Percentiles rank a stretch among this genome's conserved stretches.
Evolutionary conservation across 2,113 vertebrate genomes (phyloP).

Genomic region (Pyrgilauda ruficollis): DNA sequence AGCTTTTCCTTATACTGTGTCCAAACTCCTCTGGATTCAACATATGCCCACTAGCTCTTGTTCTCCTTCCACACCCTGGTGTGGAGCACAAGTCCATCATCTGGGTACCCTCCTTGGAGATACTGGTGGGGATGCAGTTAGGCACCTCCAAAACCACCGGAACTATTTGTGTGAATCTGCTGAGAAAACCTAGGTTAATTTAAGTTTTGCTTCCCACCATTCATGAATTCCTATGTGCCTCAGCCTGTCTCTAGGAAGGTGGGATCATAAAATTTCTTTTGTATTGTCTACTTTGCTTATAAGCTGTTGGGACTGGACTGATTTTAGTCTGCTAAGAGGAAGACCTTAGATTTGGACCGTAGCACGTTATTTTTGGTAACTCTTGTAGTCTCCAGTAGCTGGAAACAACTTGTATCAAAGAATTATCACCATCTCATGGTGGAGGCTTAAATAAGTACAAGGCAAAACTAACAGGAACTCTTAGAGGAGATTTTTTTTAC

Average conservation of each 20-base stretch:
- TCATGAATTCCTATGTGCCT: background rate
- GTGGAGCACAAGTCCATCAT: background rate
- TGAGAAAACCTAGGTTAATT: background rate
- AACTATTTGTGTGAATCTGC: background rate
- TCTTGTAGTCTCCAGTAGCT: background rate
- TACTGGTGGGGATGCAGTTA: background rate
- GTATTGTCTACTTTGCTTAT: background rate
- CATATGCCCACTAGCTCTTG: background rate
- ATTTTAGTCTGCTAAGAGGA: background rate
- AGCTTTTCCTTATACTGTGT: background rate
- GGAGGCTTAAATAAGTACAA: background rate
- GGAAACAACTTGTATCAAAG: background rate
- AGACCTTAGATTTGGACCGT: background rate
- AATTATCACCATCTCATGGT: background rate
- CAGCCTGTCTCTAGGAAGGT: background rate
- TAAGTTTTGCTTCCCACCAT: background rate
- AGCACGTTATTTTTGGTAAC: background rate
- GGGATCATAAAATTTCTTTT: background rate
- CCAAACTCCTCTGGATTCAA: background rate
- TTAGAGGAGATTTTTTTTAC: constrained; percentile 10
- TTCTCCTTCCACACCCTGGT: background rate
- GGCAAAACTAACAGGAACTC: constrained; percentile 2
- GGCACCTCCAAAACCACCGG: background rate
- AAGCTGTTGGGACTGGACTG: background rate
- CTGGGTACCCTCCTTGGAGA: background rate